Percentiles rank a stretch among this genome's conserved stretches.
phyloP scores from a whole-genome alignment of 1,140 invertebrate genomes.

The Drosophila athabasca region DNA sequence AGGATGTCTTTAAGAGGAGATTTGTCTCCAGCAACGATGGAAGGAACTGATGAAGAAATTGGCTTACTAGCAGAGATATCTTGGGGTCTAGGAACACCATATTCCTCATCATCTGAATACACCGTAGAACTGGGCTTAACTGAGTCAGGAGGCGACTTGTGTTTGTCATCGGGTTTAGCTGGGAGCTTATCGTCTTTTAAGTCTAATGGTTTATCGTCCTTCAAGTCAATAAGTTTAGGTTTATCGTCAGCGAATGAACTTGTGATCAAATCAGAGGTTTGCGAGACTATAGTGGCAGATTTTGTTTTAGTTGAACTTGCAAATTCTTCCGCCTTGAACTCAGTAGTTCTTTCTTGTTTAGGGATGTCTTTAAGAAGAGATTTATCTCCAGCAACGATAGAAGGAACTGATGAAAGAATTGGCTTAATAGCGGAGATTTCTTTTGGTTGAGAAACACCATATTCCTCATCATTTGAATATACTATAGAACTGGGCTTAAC shows the following conservation, averaged over 20 bases:
- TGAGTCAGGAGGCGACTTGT: slow-evolving; percentile 1
- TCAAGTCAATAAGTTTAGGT: slow-evolving; percentile 1
- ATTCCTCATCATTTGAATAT: too few species aligned
- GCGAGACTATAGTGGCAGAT: too few species aligned
- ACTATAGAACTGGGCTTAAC: too few species aligned
- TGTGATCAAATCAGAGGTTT: neutral
- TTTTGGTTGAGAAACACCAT: too few species aligned
- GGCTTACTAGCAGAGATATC: neutral
- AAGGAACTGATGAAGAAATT: neutral
- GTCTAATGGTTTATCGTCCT: slow-evolving; percentile 6
- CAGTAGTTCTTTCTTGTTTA: neutral
- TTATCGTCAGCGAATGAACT: slow-evolving; percentile 4
- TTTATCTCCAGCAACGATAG: too few species aligned
- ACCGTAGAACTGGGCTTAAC: neutral
- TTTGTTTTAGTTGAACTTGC: too few species aligned
- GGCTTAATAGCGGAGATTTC: neutral
- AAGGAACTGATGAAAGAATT: neutral
- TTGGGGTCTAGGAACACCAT: neutral
- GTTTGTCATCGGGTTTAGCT: neutral
- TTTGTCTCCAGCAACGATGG: neutral
- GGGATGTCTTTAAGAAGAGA: too few species aligned
- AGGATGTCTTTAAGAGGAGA: too few species aligned
- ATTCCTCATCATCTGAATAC: slow-evolving; percentile 9
- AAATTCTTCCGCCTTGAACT: neutral
- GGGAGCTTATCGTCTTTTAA: slow-evolving; percentile 1